These are phyloP conservation scores for Ophraella communa DNA, from an alignment of 2,888 invertebrate species.

Conservation along the genomic window DNA sequence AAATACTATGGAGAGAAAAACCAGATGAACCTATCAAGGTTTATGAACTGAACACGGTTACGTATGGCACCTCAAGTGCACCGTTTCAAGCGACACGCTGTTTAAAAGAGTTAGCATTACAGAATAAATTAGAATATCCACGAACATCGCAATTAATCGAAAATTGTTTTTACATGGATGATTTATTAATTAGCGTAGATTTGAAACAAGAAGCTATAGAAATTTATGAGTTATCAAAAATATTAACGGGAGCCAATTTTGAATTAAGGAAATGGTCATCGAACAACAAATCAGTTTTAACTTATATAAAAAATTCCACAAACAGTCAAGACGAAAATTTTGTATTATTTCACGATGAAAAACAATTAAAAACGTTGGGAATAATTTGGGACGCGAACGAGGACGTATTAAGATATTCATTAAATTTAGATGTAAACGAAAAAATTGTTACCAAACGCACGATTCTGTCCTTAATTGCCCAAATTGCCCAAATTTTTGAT, in stretches of 20 bases:
- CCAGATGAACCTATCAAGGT: background rate
- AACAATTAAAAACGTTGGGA: too few relatives aligned
- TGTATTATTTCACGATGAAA: too few relatives aligned
- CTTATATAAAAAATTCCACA: too few relatives aligned
- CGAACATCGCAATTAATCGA: background rate
- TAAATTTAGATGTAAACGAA: too few relatives aligned
- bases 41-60: slow-evolving; percentile 2
- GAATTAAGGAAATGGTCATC: background rate
- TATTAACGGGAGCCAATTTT: background rate
- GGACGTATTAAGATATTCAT: too few relatives aligned
- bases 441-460: too few relatives aligned
- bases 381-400: too few relatives aligned
- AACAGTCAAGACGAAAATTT: too few relatives aligned
- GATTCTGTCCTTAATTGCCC: too few relatives aligned
- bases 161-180: background rate
- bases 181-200: background rate
- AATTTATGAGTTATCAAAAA: background rate
- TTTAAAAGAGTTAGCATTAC: background rate
- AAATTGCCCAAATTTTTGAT: too few relatives aligned
- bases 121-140: background rate
- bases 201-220: background rate
- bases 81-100: background rate
- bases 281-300: background rate
- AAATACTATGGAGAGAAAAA: slow-evolving; percentile 26
- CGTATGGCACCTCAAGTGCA: slow-evolving; percentile 4